phyloP scores from a whole-genome alignment of 2,113 vertebrate species.

The Thalassarche chlororhynchos region DNA sequence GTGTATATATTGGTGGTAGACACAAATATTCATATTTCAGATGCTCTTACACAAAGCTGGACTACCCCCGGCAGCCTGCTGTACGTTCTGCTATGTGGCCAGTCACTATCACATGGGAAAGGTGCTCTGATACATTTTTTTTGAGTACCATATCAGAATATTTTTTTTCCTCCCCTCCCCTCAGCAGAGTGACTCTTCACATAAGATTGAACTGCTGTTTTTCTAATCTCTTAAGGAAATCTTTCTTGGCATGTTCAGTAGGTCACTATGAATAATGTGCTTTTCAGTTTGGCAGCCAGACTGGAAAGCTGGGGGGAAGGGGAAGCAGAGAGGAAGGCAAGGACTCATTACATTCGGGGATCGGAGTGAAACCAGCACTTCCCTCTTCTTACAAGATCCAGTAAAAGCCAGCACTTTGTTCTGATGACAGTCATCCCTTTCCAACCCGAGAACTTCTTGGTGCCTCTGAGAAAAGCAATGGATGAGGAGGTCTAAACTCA shows the following conservation, averaged over 20 bases:
- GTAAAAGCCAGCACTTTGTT: not conserved
- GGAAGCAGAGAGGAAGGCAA: not conserved
- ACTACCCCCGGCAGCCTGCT: not conserved
- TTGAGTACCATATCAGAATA: not conserved
- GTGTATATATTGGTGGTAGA: not conserved
- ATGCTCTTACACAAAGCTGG: not conserved
- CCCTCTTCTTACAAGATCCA: not conserved
- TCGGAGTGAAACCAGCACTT: not conserved
- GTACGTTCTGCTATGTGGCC: not conserved
- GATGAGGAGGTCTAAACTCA: not conserved
- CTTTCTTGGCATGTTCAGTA: not conserved
- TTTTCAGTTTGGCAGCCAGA: not conserved
- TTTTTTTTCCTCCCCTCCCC: not conserved
- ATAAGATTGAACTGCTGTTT: not conserved
- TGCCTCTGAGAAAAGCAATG: not conserved
- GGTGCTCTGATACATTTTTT: not conserved
- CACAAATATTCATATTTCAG: fast-evolving
- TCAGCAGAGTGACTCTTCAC: not conserved
- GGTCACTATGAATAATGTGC: constrained; percentile 1
- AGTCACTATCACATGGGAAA: not conserved
- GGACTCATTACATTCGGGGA: not conserved
- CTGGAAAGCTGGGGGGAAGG: not conserved
- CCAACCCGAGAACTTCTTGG: not conserved
- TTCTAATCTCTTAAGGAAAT: not conserved
- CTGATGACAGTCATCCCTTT: not conserved